A percentile compares a stretch with the other conserved stretches of the same genome.
Evolutionary conservation across 2,113 vertebrate species (phyloP).

Genomic region (Corydoras sp.): DNA sequence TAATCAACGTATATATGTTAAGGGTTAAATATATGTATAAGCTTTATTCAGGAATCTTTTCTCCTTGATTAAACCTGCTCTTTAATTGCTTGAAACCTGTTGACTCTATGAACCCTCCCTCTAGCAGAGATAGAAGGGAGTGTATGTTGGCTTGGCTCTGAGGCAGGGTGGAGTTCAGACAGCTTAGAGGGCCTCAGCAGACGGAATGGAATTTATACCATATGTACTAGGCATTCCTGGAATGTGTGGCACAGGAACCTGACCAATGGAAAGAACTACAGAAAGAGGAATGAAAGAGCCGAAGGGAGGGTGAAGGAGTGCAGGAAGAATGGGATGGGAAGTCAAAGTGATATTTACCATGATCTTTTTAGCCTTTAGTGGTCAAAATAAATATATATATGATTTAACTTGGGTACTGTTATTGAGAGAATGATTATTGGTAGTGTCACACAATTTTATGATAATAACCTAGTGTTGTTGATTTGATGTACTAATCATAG

Average conservation of each 20-base stretch:
- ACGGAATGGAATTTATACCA: conserved; percentile 92
- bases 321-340: too few relatives aligned
- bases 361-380: conserved; percentile 28
- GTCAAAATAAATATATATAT: not conserved
- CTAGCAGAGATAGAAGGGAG: conserved; percentile 15
- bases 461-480: not conserved
- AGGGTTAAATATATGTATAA: too few relatives aligned
- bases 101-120: conserved; percentile 4
- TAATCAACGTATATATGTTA: too few relatives aligned
- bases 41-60: too few relatives aligned
- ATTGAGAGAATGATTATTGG: not conserved
- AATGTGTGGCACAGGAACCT: conserved; percentile 81
- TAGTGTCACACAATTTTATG: not conserved
- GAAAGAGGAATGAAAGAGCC: conserved; percentile 27
- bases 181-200: conserved; percentile 71
- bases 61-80: too few relatives aligned
- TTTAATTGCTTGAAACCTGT: conserved; percentile 3
- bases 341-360: conserved; percentile 23
- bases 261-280: conserved; percentile 63
- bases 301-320: conserved; percentile 17
- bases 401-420: not conserved
- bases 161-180: conserved; percentile 61
- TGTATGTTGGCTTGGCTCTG: conserved; percentile 24
- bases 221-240: conserved; percentile 90
- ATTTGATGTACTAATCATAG: not conserved